phyloP scores from a whole-genome alignment of 2,113 vertebrate species.

The Nothocercus julius region DNA sequence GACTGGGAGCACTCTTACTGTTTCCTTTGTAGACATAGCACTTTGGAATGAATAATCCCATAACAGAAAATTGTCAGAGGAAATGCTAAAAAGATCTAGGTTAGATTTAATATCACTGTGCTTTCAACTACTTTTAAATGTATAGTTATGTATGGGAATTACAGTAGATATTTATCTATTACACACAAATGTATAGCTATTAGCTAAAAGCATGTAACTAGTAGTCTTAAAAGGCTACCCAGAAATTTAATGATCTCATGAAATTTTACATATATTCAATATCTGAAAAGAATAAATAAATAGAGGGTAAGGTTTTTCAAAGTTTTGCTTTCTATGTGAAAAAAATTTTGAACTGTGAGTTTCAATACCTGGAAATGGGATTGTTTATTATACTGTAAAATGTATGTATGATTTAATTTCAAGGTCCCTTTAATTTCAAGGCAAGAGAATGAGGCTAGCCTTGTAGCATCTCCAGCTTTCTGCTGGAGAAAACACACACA shows the following conservation, averaged over 20 bases:
- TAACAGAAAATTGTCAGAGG: neutral
- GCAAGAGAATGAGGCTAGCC: constrained; percentile 1
- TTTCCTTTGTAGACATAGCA: neutral
- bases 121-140: neutral
- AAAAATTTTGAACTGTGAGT: neutral
- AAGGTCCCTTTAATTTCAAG: constrained; percentile 68
- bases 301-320: neutral
- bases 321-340: neutral
- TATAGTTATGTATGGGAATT: neutral
- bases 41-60: neutral
- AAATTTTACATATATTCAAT: neutral
- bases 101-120: neutral
- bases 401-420: constrained; percentile 71
- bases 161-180: neutral
- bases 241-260: neutral
- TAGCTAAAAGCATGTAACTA: neutral
- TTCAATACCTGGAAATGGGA: constrained; percentile 22
- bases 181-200: neutral
- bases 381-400: constrained; percentile 45
- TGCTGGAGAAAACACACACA: neutral
- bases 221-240: neutral
- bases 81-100: neutral
- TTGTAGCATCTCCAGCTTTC: neutral
- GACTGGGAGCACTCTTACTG: neutral
- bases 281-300: neutral